A percentile compares a stretch with the other conserved stretches of the same genome.
These are phyloP conservation scores for Hartigia nigra DNA, from an alignment of 2,888 invertebrate species.

Conservation along the genomic window DNA sequence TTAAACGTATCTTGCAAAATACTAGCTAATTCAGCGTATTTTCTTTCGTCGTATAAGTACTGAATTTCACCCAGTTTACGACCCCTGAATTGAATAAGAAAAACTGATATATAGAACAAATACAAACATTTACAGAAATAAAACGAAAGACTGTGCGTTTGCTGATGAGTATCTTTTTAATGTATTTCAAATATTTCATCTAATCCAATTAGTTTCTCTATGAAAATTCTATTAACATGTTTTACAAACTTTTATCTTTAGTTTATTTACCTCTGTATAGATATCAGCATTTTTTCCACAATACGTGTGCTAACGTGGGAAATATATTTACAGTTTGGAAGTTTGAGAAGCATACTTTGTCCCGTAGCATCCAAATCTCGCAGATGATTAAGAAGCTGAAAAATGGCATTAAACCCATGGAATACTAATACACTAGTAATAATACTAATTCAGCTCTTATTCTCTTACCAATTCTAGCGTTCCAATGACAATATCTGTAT, in stretches of 20 bases:
- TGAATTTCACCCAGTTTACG: constrained; percentile 74
- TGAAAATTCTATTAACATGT: background rate
- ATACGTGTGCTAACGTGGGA: constrained; percentile 66
- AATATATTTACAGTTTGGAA: constrained; percentile 70
- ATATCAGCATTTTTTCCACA: constrained; percentile 67
- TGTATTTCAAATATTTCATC: background rate
- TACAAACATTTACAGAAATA: background rate
- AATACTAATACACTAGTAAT: constrained; percentile 30
- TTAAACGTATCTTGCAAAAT: constrained; percentile 78
- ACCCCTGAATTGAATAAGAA: constrained; percentile 55
- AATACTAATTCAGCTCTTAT: background rate
- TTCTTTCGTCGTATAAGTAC: constrained; percentile 73
- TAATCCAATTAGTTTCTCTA: background rate
- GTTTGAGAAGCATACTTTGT: constrained; percentile 58
- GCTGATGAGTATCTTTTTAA: background rate
- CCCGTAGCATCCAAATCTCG: constrained; percentile 49
- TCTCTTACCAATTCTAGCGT: constrained; percentile 66
- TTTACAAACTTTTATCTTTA: background rate
- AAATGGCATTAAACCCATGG: constrained; percentile 11
- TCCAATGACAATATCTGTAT: constrained; percentile 68
- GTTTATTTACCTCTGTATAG: constrained; percentile 66
- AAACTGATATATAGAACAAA: constrained; percentile 1
- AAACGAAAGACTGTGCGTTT: background rate
- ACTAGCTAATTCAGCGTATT: constrained; percentile 74
- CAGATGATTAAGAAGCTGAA: constrained; percentile 47